These are phyloP conservation scores for Notodonta dromedarius DNA, from an alignment of 2,888 invertebrate genomes.

Conservation along the genomic window DNA sequence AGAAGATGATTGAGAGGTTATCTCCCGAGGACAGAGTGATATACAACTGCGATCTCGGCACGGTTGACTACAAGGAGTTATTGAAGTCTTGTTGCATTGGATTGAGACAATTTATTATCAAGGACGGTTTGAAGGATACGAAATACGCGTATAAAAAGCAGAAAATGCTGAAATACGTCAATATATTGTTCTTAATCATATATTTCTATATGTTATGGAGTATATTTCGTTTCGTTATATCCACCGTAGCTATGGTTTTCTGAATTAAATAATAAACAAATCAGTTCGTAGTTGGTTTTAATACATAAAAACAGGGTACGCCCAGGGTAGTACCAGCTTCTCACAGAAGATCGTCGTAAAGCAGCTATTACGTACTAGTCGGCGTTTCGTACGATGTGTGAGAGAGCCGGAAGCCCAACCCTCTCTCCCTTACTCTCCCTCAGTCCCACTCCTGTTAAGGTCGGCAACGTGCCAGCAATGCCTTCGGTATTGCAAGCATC, in stretches of 20 bases:
- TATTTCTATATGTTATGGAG: constrained; percentile 5
- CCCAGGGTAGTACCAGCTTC: too few relatives aligned
- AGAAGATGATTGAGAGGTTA: neutral
- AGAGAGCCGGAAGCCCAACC: too few relatives aligned
- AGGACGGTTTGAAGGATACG: constrained; percentile 1
- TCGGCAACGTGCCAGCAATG: too few relatives aligned
- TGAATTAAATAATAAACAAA: neutral
- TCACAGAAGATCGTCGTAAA: too few relatives aligned
- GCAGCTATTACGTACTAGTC: too few relatives aligned
- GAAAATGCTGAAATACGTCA: neutral
- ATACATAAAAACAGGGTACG: too few relatives aligned
- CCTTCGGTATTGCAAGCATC: too few relatives aligned
- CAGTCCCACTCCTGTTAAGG: too few relatives aligned
- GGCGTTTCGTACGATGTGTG: too few relatives aligned
- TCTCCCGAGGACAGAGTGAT: neutral
- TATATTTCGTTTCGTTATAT: constrained; percentile 6
- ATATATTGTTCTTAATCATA: neutral
- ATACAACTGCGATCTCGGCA: neutral
- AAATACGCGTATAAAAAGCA: constrained; percentile 4
- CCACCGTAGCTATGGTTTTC: constrained; percentile 2
- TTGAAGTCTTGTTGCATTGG: constrained; percentile 4
- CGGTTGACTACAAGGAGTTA: neutral
- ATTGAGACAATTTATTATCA: neutral
- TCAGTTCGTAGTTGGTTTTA: too few relatives aligned
- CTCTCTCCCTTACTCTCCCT: too few relatives aligned